phyloP scores from a whole-genome alignment of 2,888 invertebrate species.

The Panopea generosa region DNA sequence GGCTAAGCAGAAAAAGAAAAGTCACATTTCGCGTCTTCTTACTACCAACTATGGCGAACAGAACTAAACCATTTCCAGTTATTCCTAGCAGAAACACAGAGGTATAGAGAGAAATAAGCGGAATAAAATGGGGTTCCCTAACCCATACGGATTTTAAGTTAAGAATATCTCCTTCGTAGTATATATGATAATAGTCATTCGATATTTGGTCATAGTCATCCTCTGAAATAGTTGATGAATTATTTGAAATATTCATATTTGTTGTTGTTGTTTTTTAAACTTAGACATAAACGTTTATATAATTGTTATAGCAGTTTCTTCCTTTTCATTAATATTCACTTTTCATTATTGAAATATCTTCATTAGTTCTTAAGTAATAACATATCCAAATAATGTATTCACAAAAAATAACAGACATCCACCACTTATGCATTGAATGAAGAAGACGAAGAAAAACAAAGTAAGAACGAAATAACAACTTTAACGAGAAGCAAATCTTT shows the following conservation, averaged over 20 bases:
- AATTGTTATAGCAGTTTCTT: too few relatives aligned
- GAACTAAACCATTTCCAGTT: conserved; percentile 85
- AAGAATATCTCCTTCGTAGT: conserved; percentile 65
- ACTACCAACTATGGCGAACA: conserved; percentile 85
- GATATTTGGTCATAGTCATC: neutral
- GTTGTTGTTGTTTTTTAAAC: too few relatives aligned
- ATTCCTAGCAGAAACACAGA: conserved; percentile 84
- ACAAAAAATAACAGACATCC: too few relatives aligned
- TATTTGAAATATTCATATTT: neutral
- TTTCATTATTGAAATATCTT: too few relatives aligned
- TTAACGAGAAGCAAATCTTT: too few relatives aligned
- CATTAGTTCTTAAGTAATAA: too few relatives aligned
- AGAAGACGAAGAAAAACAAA: too few relatives aligned
- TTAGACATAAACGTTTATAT: too few relatives aligned
- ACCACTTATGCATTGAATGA: too few relatives aligned
- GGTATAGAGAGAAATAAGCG: conserved; percentile 74
- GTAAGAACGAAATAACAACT: too few relatives aligned
- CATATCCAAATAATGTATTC: too few relatives aligned
- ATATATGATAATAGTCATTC: conserved; percentile 42
- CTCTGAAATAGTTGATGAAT: neutral
- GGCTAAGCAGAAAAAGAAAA: conserved; percentile 80
- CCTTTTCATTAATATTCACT: too few relatives aligned
- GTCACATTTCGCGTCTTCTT: conserved; percentile 82
- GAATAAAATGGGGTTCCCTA: conserved; percentile 72
- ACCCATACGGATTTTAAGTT: conserved; percentile 42